Conservation (phyloP, 2,113 vertebrate species). For the Nycticebus coucang region DNA sequence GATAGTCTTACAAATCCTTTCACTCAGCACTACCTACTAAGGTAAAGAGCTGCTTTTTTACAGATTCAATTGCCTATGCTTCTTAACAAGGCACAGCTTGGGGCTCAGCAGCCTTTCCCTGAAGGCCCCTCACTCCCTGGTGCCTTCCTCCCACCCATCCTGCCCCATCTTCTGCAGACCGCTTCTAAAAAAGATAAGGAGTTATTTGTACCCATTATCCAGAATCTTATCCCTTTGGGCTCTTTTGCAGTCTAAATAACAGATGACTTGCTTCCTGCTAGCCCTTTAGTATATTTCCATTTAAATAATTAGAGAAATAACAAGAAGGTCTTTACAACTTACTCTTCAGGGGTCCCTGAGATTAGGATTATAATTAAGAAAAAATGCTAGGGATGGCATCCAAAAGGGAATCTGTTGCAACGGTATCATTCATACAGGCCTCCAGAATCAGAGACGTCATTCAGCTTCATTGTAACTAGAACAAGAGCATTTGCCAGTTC, state of each 20-base stretch:
- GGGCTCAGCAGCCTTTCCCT: not conserved
- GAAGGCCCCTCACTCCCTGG: not conserved
- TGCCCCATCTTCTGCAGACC: not conserved
- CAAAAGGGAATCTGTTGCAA: not conserved
- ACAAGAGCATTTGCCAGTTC: not conserved
- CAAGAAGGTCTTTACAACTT: not conserved
- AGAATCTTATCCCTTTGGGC: not conserved
- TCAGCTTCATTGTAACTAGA: not conserved
- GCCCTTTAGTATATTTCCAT: not conserved
- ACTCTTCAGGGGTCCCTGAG: not conserved
- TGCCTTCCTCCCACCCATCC: too few relatives aligned
- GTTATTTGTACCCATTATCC: too few relatives aligned
- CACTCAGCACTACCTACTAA: not conserved
- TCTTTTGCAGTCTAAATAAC: not conserved
- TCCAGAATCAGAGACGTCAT: not conserved
- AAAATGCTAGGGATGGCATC: not conserved
- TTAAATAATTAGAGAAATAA: slow-evolving; percentile 20
- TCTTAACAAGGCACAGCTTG: not conserved
- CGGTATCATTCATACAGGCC: not conserved
- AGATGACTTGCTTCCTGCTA: not conserved
- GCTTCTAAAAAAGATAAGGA: not conserved
- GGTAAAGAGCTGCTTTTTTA: not conserved
- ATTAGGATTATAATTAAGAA: not conserved
- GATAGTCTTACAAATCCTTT: not conserved
- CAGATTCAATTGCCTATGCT: not conserved